These are phyloP conservation scores for Aphaenogaster ashmeadi DNA, from an alignment of 1,140 invertebrate genomes.

Conservation along the genomic window DNA sequence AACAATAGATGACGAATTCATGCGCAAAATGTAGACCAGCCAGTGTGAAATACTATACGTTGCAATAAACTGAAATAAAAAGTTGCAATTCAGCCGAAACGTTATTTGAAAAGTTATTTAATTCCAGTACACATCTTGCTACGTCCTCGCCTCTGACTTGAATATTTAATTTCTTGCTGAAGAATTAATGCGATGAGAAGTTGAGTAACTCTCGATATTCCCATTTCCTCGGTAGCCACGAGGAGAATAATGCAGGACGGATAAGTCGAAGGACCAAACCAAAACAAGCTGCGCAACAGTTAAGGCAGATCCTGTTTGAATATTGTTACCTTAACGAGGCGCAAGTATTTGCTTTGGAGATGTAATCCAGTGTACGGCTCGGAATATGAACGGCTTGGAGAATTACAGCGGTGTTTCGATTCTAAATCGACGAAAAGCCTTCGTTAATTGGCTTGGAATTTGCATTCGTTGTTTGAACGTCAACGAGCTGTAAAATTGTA, in stretches of 20 bases:
- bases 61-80: conserved; percentile 47
- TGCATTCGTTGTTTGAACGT: conserved; percentile 62
- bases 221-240: conserved; percentile 57
- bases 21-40: conserved; percentile 16
- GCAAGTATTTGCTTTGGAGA: conserved; percentile 73
- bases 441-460: conserved; percentile 64
- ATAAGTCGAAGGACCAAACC: conserved; percentile 65
- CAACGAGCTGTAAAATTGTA: conserved; percentile 61
- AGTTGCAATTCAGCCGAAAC: conserved; percentile 36
- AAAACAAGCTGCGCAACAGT: conserved; percentile 68
- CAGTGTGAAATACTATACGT: conserved; percentile 12
- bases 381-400: conserved; percentile 53
- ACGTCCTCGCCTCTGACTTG: conserved; percentile 35
- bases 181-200: conserved; percentile 54
- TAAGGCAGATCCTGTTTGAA: conserved; percentile 70
- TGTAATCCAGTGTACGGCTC: conserved; percentile 57
- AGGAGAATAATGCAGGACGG: conserved; percentile 63
- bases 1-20: not conserved
- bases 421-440: conserved; percentile 57
- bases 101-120: conserved; percentile 50
- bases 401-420: conserved; percentile 63
- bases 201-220: conserved; percentile 60
- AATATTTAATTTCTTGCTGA: conserved; percentile 54
- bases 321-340: conserved; percentile 76
- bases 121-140: conserved; percentile 35